phyloP scores from a whole-genome alignment of 1,140 invertebrate genomes.

The Drosophila pruinosa region DNA sequence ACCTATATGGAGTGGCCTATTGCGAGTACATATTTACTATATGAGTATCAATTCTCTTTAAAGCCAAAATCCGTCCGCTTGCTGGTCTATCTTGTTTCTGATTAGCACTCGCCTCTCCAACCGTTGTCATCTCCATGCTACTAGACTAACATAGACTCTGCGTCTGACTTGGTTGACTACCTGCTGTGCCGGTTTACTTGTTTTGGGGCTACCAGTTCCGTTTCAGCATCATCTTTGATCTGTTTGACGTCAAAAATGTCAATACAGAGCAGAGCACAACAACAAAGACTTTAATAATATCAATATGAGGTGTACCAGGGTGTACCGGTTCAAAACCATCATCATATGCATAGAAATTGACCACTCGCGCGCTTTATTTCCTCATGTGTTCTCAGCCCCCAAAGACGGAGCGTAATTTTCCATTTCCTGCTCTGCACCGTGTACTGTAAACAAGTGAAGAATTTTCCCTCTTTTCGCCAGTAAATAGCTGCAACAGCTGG shows the following conservation, averaged over 20 bases:
- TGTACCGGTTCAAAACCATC: constrained; percentile 31
- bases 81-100: constrained; percentile 56
- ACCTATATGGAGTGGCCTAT: constrained; percentile 32
- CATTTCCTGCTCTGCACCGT: constrained; percentile 28
- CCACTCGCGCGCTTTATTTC: constrained; percentile 4
- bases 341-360: constrained; percentile 30
- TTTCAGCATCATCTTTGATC: constrained; percentile 31
- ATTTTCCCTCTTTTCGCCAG: background rate
- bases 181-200: constrained; percentile 78
- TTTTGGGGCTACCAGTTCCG: constrained; percentile 67
- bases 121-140: background rate
- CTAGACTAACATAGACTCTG: constrained; percentile 1
- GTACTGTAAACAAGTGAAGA: constrained; percentile 11
- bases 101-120: constrained; percentile 34
- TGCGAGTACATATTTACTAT: background rate
- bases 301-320: background rate
- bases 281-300: background rate
- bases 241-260: constrained; percentile 60
- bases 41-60: background rate
- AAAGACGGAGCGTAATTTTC: constrained; percentile 18
- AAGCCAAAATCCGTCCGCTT: constrained; percentile 12
- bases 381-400: constrained; percentile 5
- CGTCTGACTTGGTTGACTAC: constrained; percentile 42
- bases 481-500: constrained; percentile 4
- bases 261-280: background rate